A percentile compares a stretch with the other conserved stretches of the same genome.
phyloP scores from a whole-genome alignment of 2,888 invertebrate genomes.

The Calephelis perditalis region DNA sequence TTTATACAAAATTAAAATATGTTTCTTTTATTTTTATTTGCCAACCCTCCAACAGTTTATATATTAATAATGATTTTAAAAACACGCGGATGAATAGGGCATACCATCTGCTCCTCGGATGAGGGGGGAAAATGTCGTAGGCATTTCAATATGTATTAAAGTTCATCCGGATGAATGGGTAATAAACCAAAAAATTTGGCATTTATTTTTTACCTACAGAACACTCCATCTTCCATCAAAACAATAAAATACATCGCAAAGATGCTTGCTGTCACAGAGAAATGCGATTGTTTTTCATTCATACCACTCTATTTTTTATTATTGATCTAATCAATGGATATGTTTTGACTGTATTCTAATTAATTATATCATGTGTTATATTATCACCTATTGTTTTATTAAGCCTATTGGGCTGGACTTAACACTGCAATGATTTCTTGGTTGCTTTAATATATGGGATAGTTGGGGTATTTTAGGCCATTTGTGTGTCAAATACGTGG shows the following conservation, averaged over 20 bases:
- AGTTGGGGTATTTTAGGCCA: conserved; percentile 2
- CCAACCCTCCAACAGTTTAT: too few species aligned
- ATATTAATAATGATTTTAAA: too few species aligned
- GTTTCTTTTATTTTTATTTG: too few species aligned
- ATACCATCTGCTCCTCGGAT: too few species aligned
- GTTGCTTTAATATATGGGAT: background rate
- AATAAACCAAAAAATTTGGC: too few species aligned
- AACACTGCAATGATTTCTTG: conserved; percentile 16
- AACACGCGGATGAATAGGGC: too few species aligned
- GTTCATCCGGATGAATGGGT: too few species aligned
- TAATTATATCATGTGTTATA: conserved; percentile 58
- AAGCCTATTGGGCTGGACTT: conserved; percentile 27
- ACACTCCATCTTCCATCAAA: too few species aligned
- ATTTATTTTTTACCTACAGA: too few species aligned
- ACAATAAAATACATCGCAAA: background rate
- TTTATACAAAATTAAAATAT: too few species aligned
- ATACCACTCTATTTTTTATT: conserved; percentile 28
- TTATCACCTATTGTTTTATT: conserved; percentile 54
- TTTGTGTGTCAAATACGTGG: background rate
- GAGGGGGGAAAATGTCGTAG: too few species aligned
- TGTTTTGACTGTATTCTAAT: conserved; percentile 54
- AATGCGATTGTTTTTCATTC: conserved; percentile 3
- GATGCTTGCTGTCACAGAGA: background rate
- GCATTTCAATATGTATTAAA: too few species aligned
- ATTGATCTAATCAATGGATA: conserved; percentile 51